Evolutionary conservation across 2,113 vertebrate species (phyloP).

Genomic region (Aptenodytes forsteri): DNA sequence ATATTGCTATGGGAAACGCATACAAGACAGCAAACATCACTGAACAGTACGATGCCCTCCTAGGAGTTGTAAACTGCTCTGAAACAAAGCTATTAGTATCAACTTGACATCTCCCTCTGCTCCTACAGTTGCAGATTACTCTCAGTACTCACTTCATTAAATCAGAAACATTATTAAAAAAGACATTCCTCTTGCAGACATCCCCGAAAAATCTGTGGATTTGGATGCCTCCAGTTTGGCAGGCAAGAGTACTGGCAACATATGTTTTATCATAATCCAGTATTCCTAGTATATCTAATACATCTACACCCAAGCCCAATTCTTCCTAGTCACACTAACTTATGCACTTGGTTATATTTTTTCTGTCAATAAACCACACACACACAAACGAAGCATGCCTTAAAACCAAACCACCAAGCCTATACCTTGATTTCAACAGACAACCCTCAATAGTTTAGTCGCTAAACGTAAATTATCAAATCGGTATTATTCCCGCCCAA

Average conservation of each 20-base stretch:
- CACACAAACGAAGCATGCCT: accelerated
- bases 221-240: accelerated
- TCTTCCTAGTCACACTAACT: not conserved
- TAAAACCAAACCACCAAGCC: not conserved
- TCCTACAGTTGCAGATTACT: not conserved
- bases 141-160: not conserved
- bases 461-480: not conserved
- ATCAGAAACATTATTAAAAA: not conserved
- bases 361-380: not conserved
- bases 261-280: not conserved
- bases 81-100: not conserved
- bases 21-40: not conserved
- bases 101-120: not conserved
- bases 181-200: not conserved
- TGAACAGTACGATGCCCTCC: not conserved
- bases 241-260: accelerated
- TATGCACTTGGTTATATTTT: accelerated
- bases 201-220: accelerated
- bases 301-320: accelerated
- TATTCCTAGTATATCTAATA: accelerated
- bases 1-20: not conserved
- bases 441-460: accelerated
- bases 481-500: not conserved
- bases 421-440: not conserved
- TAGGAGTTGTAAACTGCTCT: not conserved